These are phyloP conservation scores for Mantis religiosa DNA, from an alignment of 2,888 invertebrate genomes.

Conservation along the genomic window DNA sequence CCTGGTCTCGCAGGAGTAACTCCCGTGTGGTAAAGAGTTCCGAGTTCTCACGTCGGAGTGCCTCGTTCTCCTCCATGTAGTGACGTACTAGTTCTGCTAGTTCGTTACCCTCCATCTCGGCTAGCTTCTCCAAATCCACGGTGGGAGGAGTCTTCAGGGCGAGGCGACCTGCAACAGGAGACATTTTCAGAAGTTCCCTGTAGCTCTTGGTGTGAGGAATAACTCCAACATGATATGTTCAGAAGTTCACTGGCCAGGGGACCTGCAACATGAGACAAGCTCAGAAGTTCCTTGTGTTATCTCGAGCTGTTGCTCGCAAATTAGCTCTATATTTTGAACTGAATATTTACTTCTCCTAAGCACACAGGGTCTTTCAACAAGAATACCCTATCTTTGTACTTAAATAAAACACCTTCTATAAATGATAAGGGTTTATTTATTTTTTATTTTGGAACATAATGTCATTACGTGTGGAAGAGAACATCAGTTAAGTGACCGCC, in stretches of 20 bases:
- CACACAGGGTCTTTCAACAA: no score
- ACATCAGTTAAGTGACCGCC: no score
- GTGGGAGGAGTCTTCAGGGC: conserved; percentile 52
- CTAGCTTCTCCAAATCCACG: conserved; percentile 68
- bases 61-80: conserved; percentile 78
- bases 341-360: no score
- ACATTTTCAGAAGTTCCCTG: background rate
- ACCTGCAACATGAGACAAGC: background rate
- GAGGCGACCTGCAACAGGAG: conserved; percentile 16
- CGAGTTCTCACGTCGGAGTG: conserved; percentile 75
- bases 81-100: conserved; percentile 78
- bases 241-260: conserved; percentile 38
- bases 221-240: background rate
- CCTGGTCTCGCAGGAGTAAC: conserved; percentile 80
- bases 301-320: no score
- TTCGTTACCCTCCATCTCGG: conserved; percentile 72
- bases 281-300: no score
- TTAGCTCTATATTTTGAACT: no score
- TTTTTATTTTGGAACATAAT: no score
- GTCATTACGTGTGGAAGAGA: no score
- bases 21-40: conserved; percentile 79
- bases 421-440: no score
- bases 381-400: no score
- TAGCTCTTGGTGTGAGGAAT: background rate
- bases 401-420: no score